Evolutionary conservation across 2,888 invertebrate genomes (phyloP), one percentile per base, ranked within the genome.

Genomic region (Leptopilina syphax): DNA sequence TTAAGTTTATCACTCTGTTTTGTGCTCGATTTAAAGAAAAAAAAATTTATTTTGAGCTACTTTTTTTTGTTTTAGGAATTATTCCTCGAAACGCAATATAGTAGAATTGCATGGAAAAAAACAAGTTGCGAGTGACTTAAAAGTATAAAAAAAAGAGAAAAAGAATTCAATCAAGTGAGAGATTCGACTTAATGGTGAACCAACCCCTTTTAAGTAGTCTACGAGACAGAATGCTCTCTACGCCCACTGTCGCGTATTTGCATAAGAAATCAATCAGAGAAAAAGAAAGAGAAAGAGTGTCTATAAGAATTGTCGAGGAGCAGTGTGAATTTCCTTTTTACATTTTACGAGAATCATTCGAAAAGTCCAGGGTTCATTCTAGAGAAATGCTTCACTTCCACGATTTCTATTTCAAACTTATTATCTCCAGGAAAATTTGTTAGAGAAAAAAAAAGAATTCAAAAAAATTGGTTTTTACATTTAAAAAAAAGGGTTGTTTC

Each of bases 141-240:
- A 34, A 54, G 27, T 27, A 41, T 27, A 41, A 57, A 70, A 54
- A 50, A 70, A 4, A 34, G 34, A 34, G 2, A 34, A 34, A 34
- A 34, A 34, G 34, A 27, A 57, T 34, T 57, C 41, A 57, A 73
- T 73, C 73, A 73, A 73, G 41, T 57, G 54, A 73, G 34, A 60
- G 73, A 73, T n/a, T 70, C n/a, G 27, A 70, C 13, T 70, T 70
- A 70, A 73, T 73, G 34, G 57, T 10, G 34, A 73, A 60, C 73
- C 73, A 57, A 50, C 73, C 73, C 41, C 41, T 73, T 73, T 57
- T 57, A 57, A 57, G 57, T 57, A 57, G 34, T 57, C 12, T 27
- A 41, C 18, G 10, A 13, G 4, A n/a, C 9, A 41, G 27, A 70
- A 54, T 54, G 13, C n/a, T 50, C 47, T 9, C 13, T 34, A 27